Evolutionary conservation across 2,797 vertebrate genomes (phyloP).

Genomic region (Furcifer pardalis): DNA sequence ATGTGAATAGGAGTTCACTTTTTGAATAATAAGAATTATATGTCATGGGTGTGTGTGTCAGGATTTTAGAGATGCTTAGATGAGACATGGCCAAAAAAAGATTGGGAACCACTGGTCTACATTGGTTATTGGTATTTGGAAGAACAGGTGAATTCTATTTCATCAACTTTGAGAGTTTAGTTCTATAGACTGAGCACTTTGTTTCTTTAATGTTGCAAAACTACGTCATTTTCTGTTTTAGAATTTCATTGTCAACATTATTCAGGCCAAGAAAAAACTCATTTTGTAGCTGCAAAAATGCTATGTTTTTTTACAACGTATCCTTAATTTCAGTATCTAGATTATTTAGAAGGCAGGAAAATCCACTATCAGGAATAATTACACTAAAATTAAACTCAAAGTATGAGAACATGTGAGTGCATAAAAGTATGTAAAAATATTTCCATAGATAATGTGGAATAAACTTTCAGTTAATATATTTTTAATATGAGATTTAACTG

Average conservation of each 20-base stretch:
- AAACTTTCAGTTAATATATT: neutral
- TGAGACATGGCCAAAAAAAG: too few species aligned
- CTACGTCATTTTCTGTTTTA: neutral
- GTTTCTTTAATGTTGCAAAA: neutral
- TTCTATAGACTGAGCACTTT: neutral
- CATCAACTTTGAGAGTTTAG: neutral
- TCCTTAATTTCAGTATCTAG: neutral
- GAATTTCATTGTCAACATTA: neutral
- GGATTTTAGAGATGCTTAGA: too few species aligned
- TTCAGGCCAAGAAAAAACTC: neutral
- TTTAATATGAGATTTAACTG: neutral
- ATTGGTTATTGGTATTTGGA: neutral
- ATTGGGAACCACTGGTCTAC: too few species aligned
- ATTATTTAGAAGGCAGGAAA: neutral
- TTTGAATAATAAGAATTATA: too few species aligned
- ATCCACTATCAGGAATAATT: neutral
- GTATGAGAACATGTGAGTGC: neutral
- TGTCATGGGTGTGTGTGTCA: too few species aligned
- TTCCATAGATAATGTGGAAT: neutral
- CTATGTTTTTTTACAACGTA: slow-evolving; percentile 2
- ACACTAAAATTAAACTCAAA: neutral
- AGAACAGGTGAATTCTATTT: neutral
- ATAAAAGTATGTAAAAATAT: neutral
- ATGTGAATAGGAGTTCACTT: too few species aligned
- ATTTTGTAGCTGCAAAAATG: slow-evolving; percentile 3